Conservation (phyloP, 1,140 invertebrate species). For the Aphelenchoides fujianensis region DNA sequence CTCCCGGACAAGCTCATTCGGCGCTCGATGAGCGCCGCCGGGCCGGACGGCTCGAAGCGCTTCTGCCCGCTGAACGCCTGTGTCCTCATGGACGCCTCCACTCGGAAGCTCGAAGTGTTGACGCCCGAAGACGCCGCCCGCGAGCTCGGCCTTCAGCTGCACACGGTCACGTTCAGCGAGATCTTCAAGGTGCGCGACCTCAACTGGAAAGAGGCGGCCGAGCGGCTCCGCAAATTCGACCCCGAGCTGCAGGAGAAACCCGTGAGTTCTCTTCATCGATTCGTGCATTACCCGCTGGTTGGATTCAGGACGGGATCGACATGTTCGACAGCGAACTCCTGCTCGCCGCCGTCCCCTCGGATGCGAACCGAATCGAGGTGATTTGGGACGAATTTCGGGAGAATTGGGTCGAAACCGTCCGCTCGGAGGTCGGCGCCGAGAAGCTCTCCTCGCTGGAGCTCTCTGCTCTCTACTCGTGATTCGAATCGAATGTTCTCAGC, state of each 20-base stretch:
- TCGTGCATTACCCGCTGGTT: neutral
- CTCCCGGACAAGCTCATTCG: constrained; percentile 40
- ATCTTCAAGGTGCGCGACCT: constrained; percentile 30
- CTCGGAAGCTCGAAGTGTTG: constrained; percentile 36
- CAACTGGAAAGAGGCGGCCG: constrained; percentile 46
- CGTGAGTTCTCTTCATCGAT: constrained; percentile 22
- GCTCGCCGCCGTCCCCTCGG: constrained; percentile 27
- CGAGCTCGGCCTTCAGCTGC: constrained; percentile 33
- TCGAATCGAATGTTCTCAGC: too few relatives aligned
- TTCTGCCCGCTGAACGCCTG: constrained; percentile 48
- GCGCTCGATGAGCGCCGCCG: constrained; percentile 23
- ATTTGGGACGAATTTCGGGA: constrained; percentile 55
- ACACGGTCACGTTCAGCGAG: constrained; percentile 47
- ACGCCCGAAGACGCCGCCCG: constrained; percentile 35
- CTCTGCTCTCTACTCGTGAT: constrained; percentile 8
- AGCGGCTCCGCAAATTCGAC: constrained; percentile 32
- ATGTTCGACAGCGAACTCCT: constrained; percentile 51
- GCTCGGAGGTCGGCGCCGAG: constrained; percentile 24
- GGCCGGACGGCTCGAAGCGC: constrained; percentile 45
- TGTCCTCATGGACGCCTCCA: constrained; percentile 45
- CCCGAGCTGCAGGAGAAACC: constrained; percentile 48
- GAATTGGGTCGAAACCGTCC: constrained; percentile 38
- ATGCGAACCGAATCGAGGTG: constrained; percentile 36
- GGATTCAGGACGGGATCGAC: constrained; percentile 56
- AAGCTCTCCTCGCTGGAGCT: constrained; percentile 28